A percentile compares a stretch with the other conserved stretches of the same genome.
Evolutionary conservation across 2,888 invertebrate genomes (phyloP).

Genomic region (Eurytoma californica): DNA sequence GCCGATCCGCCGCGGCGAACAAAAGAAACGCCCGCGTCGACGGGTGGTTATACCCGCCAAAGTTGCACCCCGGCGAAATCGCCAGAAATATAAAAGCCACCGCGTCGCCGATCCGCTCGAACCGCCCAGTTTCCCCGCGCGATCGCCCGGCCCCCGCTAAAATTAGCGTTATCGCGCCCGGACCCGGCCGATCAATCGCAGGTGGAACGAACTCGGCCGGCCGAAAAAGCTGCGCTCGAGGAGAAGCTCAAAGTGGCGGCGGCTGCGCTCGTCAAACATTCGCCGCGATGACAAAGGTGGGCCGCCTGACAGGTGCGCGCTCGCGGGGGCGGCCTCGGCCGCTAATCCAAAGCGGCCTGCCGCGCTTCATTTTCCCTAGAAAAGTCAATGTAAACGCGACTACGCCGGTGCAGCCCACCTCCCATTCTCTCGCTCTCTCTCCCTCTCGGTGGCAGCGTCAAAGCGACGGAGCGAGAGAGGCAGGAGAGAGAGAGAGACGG

Average conservation of each 20-base stretch:
- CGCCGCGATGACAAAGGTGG: background rate
- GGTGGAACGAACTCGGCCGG: background rate
- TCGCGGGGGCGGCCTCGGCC: slow-evolving; percentile 16
- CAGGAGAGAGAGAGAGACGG: slow-evolving; percentile 55
- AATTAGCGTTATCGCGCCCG: slow-evolving; percentile 22
- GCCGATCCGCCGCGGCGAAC: too few relatives aligned
- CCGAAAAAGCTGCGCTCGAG: background rate
- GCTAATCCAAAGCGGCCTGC: slow-evolving; percentile 40
- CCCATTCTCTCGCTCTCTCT: background rate
- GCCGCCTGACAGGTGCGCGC: background rate
- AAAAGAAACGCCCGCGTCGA: too few relatives aligned
- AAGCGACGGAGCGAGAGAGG: slow-evolving; percentile 29
- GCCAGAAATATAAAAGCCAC: too few relatives aligned
- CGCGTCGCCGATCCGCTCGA: too few relatives aligned
- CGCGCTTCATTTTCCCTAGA: slow-evolving; percentile 56
- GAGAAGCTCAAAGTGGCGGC: background rate
- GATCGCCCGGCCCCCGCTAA: background rate
- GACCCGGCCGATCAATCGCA: slow-evolving; percentile 9
- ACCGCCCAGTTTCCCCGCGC: too few relatives aligned
- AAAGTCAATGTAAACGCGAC: slow-evolving; percentile 47
- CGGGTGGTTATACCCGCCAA: too few relatives aligned
- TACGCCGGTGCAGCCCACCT: slow-evolving; percentile 6
- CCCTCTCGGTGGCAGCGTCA: slow-evolving; percentile 47
- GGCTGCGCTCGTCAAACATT: slow-evolving; percentile 4
- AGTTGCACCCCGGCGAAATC: too few relatives aligned